These are phyloP conservation scores for Bombus balteatus DNA, from an alignment of 1,140 invertebrate species.

Conservation along the genomic window DNA sequence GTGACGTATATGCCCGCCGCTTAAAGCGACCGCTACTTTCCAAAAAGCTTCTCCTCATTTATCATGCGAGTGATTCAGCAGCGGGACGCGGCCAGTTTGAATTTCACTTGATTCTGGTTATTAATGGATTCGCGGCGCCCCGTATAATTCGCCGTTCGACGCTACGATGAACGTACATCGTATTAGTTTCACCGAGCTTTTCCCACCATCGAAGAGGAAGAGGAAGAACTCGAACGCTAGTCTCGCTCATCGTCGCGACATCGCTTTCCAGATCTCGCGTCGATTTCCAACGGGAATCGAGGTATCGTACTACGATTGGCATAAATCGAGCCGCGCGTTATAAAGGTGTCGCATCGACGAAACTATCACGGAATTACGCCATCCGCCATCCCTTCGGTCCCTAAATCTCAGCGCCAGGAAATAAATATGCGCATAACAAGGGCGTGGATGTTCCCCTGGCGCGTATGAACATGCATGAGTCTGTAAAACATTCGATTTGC, in stretches of 20 bases:
- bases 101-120: conserved; percentile 50
- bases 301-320: no score
- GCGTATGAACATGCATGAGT: conserved; percentile 58
- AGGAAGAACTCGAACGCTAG: neutral
- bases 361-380: neutral
- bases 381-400: no score
- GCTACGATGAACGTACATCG: neutral
- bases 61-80: conserved; percentile 51
- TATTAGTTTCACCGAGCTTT: neutral
- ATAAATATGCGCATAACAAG: conserved; percentile 48
- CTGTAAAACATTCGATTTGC: conserved; percentile 70
- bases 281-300: no score
- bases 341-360: neutral
- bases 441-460: conserved; percentile 31
- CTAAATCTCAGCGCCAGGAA: conserved; percentile 7
- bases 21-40: conserved; percentile 32
- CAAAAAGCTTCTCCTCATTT: conserved; percentile 46
- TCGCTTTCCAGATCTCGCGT: no score
- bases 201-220: neutral
- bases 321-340: neutral
- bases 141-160: conserved; percentile 15
- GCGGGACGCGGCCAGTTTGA: conserved; percentile 13
- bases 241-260: neutral
- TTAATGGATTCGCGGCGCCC: conserved; percentile 28
- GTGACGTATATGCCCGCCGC: conserved; percentile 22